phyloP scores from a whole-genome alignment of 2,888 invertebrate species.

The Norana najaformis region DNA sequence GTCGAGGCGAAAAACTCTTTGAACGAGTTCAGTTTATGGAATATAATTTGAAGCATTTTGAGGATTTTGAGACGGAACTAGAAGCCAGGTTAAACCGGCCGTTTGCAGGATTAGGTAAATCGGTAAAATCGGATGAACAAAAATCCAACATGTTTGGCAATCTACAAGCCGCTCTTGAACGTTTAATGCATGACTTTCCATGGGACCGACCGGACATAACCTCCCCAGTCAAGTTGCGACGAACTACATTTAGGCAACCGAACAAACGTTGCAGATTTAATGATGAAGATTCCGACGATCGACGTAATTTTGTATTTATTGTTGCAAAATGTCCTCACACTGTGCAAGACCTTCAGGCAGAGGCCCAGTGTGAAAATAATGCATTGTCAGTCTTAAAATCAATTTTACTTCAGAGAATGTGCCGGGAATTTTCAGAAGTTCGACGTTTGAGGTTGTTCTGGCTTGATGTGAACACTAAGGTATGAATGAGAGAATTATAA shows the following conservation, averaged over 20 bases:
- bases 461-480: background rate
- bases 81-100: constrained; percentile 6
- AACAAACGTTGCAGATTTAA: background rate
- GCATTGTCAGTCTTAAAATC: background rate
- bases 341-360: background rate
- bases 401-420: constrained; percentile 16
- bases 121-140: background rate
- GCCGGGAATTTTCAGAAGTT: constrained; percentile 22
- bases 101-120: constrained; percentile 9
- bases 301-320: constrained; percentile 22
- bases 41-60: constrained; percentile 5
- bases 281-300: background rate
- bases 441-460: constrained; percentile 20
- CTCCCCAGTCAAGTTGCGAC: constrained; percentile 10
- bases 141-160: background rate
- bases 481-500: background rate
- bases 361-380: background rate
- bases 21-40: constrained; percentile 15
- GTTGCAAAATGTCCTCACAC: constrained; percentile 23
- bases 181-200: constrained; percentile 19
- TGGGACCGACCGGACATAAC: background rate
- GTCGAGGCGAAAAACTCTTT: background rate
- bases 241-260: background rate
- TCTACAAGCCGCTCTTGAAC: background rate
- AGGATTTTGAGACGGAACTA: constrained; percentile 8